Evolutionary conservation across 2,113 vertebrate species (phyloP).

Genomic region (Rattus rattus): DNA sequence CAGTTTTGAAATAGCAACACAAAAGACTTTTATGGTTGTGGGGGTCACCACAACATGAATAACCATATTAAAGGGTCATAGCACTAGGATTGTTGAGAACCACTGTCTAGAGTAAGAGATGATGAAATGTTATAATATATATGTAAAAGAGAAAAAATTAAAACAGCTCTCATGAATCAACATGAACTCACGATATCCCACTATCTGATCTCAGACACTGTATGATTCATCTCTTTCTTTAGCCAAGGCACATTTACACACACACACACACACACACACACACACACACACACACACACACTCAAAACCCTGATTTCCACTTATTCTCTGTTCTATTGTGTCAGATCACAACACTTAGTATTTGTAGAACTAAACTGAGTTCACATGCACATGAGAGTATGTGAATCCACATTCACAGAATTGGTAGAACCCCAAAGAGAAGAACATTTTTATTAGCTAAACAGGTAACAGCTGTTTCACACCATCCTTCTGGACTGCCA

Average conservation of each 20-base stretch:
- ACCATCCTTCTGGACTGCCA: background rate
- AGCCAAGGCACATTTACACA: background rate
- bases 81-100: background rate
- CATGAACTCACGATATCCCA: background rate
- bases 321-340: background rate
- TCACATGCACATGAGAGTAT: conserved; percentile 16
- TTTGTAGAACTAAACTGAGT: conserved; percentile 30
- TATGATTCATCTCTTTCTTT: background rate
- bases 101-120: background rate
- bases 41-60: background rate
- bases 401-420: background rate
- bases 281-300: background rate
- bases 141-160: background rate
- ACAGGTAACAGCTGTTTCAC: background rate
- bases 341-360: conserved; percentile 25
- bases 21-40: background rate
- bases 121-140: background rate
- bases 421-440: background rate
- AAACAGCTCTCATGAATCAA: background rate
- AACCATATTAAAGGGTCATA: background rate
- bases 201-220: conserved; percentile 18
- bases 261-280: too few species aligned
- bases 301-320: background rate
- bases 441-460: background rate
- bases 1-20: background rate